Evolutionary conservation across 53 echinoderm and acorn worm species (phyloP).

Genomic region (Holothuria scabra): DNA sequence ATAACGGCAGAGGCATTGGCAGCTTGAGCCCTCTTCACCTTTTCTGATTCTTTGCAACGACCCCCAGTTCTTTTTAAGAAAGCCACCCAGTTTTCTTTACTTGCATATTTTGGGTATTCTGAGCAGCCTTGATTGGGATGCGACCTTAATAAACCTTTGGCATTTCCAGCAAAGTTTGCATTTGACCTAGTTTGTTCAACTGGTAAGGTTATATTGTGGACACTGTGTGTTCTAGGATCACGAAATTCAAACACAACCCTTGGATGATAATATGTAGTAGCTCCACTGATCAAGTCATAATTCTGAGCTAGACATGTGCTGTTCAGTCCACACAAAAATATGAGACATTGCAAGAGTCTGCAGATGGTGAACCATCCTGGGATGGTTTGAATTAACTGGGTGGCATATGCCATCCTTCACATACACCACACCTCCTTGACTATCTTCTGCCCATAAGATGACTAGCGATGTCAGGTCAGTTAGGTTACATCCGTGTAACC

Average conservation of each 20-base stretch:
- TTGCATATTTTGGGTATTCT: constrained; percentile 1
- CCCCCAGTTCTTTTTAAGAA: constrained; percentile 37
- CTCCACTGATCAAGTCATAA: constrained; percentile 32
- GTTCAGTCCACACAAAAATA: constrained; percentile 6
- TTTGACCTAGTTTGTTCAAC: constrained; percentile 19
- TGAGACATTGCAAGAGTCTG: background rate
- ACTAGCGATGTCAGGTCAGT: no score
- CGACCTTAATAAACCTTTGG: constrained; percentile 13
- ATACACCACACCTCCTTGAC: background rate
- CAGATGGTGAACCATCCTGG: constrained; percentile 16
- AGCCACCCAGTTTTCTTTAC: constrained; percentile 35
- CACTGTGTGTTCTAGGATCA: constrained; percentile 12
- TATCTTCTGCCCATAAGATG: no score
- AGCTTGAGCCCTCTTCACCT: constrained; percentile 51
- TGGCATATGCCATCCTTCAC: constrained; percentile 1
- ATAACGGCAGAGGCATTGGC: constrained; percentile 62
- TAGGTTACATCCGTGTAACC: no score
- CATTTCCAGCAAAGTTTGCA: constrained; percentile 21
- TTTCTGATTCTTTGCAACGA: constrained; percentile 44
- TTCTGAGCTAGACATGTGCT: constrained; percentile 38
- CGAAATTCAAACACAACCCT: constrained; percentile 20
- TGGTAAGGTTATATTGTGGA: constrained; percentile 23
- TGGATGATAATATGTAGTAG: constrained; percentile 9
- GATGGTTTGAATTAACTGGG: background rate
- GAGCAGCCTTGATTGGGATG: constrained; percentile 30